These are phyloP conservation scores for Caerostris darwini DNA, from an alignment of 1,140 invertebrate genomes.

Conservation along the genomic window DNA sequence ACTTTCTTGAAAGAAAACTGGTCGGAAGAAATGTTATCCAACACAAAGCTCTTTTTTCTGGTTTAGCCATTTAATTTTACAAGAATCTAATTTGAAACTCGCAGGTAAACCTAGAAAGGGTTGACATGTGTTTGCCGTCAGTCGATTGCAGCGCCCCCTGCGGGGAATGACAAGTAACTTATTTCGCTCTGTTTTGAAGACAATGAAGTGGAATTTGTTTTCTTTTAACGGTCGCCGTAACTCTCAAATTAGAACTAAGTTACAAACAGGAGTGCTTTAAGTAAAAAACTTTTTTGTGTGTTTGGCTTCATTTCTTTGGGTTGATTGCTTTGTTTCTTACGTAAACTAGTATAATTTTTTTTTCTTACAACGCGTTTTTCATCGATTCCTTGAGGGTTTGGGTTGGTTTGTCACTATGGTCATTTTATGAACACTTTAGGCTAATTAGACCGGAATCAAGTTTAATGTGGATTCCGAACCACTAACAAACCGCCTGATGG, in stretches of 20 bases:
- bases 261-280: neutral
- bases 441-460: no score
- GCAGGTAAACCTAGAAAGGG: neutral
- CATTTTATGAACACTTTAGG: no score
- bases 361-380: no score
- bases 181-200: neutral
- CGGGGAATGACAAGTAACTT: neutral
- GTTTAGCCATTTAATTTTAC: conserved; percentile 6
- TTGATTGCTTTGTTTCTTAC: no score
- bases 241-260: neutral
- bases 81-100: conserved; percentile 27
- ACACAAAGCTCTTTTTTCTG: neutral
- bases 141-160: neutral
- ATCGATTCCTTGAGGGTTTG: no score
- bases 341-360: no score
- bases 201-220: conserved; percentile 9
- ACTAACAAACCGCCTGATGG: no score
- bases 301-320: neutral
- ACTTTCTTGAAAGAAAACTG: no score
- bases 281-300: neutral
- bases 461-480: no score
- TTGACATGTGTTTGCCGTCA: neutral
- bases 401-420: no score
- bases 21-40: neutral
- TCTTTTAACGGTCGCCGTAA: conserved; percentile 1